Evolutionary conservation across 2,888 invertebrate genomes (phyloP).

Genomic region (Drosophila robusta): DNA sequence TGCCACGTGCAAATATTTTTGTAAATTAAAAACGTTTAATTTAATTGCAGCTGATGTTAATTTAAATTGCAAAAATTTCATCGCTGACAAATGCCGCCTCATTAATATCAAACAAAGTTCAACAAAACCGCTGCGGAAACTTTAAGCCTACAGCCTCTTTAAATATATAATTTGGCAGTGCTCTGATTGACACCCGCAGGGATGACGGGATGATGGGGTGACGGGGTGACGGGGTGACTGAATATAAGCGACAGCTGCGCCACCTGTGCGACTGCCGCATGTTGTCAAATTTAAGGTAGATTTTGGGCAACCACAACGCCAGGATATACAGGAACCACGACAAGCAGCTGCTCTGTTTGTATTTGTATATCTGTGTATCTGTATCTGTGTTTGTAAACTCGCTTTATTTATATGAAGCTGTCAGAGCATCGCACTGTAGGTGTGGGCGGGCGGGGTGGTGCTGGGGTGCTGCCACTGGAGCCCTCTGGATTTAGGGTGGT

Average conservation of each 20-base stretch:
- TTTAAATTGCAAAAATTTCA: constrained; percentile 68
- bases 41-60: constrained; percentile 75
- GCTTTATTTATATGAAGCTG: constrained; percentile 75
- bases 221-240: not conserved
- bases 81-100: constrained; percentile 66
- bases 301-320: constrained; percentile 67
- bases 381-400: constrained; percentile 43
- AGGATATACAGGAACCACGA: constrained; percentile 33
- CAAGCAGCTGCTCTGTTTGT: constrained; percentile 22
- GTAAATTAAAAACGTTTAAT: constrained; percentile 71
- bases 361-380: constrained; percentile 13
- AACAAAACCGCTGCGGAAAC: constrained; percentile 26
- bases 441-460: not conserved
- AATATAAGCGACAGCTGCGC: constrained; percentile 58
- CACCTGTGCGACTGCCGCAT: constrained; percentile 63
- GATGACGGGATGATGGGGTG: not conserved
- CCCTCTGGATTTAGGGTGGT: constrained; percentile 19
- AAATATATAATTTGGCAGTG: constrained; percentile 58
- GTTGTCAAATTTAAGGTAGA: constrained; percentile 77
- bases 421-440: constrained; percentile 50
- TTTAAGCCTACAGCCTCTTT: constrained; percentile 46
- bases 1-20: constrained; percentile 70
- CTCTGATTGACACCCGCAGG: constrained; percentile 62
- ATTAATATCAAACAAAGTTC: constrained; percentile 65
- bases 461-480: not conserved